These are phyloP conservation scores for Drosophila malerkotliana DNA, from an alignment of 1,140 invertebrate genomes.

Conservation along the genomic window DNA sequence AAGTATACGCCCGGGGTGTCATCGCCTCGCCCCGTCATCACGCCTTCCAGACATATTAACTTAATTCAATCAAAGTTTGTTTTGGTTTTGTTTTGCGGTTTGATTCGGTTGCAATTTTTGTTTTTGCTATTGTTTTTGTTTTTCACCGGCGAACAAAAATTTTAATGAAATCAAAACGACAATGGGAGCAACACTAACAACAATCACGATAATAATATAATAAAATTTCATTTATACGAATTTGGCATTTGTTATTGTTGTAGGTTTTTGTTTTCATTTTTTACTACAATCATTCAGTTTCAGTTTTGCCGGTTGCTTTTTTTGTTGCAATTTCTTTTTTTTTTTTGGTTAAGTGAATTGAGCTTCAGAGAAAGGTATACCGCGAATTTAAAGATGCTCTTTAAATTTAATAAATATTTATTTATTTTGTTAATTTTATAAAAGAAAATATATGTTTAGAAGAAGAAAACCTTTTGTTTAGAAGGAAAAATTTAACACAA, in stretches of 20 bases:
- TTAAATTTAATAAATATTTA: background rate
- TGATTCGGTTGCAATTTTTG: conserved; percentile 15
- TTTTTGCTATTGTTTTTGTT: conserved; percentile 7
- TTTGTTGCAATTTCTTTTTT: conserved; percentile 7
- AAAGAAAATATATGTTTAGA: too few relatives aligned
- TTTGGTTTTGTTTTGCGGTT: conserved; percentile 25
- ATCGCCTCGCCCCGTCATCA: conserved; percentile 8
- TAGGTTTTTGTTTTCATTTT: conserved; percentile 5
- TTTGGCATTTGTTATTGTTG: background rate
- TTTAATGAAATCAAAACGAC: conserved; percentile 48
- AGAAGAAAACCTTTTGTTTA: too few relatives aligned
- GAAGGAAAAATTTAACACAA: too few relatives aligned
- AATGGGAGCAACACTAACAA: conserved; percentile 25
- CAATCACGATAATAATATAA: conserved; percentile 23
- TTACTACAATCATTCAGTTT: conserved; percentile 46
- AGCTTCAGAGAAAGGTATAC: background rate
- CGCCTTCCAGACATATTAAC: conserved; percentile 36
- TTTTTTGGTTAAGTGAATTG: conserved; percentile 7
- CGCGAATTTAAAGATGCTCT: background rate
- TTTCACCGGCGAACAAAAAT: conserved; percentile 37
- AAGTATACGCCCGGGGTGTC: conserved; percentile 34
- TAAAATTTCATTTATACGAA: conserved; percentile 11
- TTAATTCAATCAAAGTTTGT: conserved; percentile 62
- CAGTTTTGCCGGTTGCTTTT: conserved; percentile 19
- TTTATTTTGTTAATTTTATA: too few relatives aligned